Percentiles rank a stretch among this genome's conserved stretches.
Conservation (phyloP, 2,113 vertebrate genomes). For the Maccullochella peelii region DNA sequence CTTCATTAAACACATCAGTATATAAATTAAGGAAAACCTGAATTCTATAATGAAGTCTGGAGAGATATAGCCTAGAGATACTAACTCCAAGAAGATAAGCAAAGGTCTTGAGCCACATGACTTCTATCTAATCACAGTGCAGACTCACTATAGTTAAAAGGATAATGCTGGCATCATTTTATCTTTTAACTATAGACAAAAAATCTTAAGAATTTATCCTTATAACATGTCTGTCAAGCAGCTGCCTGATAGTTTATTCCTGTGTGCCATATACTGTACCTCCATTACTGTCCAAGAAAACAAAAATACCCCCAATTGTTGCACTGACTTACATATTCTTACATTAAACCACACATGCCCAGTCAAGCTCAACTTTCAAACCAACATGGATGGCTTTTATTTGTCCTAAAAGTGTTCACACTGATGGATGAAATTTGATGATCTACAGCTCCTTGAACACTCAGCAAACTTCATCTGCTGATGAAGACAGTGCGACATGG, state of each 20-base stretch:
- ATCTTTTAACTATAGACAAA: not conserved
- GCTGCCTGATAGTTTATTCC: not conserved
- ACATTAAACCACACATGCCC: not conserved
- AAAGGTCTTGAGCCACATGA: slow-evolving; percentile 7
- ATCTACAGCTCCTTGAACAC: not conserved
- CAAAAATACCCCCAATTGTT: not conserved
- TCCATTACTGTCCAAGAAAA: not conserved
- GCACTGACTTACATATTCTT: not conserved
- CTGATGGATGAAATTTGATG: not conserved
- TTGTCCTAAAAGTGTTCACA: not conserved
- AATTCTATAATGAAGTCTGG: not conserved
- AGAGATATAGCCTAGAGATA: not conserved
- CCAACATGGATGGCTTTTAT: not conserved
- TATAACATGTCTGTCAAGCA: not conserved
- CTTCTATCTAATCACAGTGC: not conserved
- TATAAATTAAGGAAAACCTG: not conserved
- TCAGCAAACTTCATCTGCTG: too few relatives aligned
- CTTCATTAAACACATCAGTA: too few relatives aligned
- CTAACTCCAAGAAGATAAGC: not conserved
- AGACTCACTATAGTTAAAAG: not conserved
- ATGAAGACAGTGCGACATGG: too few relatives aligned
- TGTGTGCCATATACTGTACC: not conserved
- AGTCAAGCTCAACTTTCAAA: not conserved
- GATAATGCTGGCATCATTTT: not conserved
- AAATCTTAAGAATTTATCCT: not conserved